phyloP scores from a whole-genome alignment of 2,888 invertebrate genomes.

The Nesidiocoris tenuis region DNA sequence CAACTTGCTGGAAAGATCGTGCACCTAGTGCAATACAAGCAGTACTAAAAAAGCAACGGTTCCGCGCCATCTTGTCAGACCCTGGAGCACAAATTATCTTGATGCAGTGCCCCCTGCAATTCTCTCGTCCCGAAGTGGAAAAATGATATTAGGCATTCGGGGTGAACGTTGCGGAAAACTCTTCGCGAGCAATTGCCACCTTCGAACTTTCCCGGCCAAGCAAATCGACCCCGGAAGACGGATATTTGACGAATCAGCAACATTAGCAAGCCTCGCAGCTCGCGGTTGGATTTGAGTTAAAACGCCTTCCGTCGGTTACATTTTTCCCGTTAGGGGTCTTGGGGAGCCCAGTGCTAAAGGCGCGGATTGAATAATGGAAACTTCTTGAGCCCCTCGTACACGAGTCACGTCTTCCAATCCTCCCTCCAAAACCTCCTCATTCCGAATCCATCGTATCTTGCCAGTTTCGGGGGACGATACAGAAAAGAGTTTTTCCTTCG shows the following conservation, averaged over 20 bases:
- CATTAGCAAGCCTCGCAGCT: background rate
- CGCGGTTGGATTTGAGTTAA: background rate
- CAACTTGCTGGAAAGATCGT: too few species aligned
- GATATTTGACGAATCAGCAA: background rate
- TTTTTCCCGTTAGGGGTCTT: slow-evolving; percentile 15
- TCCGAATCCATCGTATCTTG: background rate
- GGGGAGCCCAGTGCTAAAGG: background rate
- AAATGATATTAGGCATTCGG: too few species aligned
- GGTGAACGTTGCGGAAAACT: too few species aligned
- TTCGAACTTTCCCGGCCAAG: background rate
- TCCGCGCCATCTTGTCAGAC: too few species aligned
- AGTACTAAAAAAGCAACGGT: too few species aligned
- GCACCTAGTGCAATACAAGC: too few species aligned
- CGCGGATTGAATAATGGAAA: slow-evolving; percentile 36
- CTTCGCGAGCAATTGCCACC: too few species aligned
- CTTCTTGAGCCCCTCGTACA: slow-evolving; percentile 16
- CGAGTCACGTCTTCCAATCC: slow-evolving; percentile 21
- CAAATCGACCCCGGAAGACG: background rate
- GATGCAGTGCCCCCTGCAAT: too few species aligned
- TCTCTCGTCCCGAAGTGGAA: too few species aligned
- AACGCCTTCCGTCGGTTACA: slow-evolving; percentile 5
- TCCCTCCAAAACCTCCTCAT: background rate
- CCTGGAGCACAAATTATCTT: too few species aligned
- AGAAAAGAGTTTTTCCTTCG: background rate
- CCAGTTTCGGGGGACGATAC: background rate